A percentile compares a stretch with the other conserved stretches of the same genome.
phyloP scores from a whole-genome alignment of 1,140 invertebrate species.

The Hypothenemus hampei region DNA sequence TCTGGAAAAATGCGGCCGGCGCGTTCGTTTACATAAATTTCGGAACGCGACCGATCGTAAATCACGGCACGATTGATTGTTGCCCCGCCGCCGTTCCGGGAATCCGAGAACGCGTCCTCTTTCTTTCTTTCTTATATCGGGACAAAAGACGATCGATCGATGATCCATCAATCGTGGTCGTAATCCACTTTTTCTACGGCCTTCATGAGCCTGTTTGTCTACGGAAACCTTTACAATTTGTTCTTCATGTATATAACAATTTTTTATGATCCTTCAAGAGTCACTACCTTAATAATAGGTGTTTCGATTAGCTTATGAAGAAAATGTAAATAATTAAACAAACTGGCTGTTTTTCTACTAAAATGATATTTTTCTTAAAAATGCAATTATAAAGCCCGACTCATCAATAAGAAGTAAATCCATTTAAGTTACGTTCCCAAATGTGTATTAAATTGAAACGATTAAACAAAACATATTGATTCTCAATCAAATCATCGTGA shows the following conservation, averaged over 20 bases:
- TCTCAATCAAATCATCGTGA: not conserved
- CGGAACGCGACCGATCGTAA: constrained; percentile 1
- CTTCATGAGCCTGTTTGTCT: not conserved
- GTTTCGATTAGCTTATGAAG: too few species aligned
- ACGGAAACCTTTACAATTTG: not conserved
- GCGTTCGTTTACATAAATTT: constrained; percentile 14
- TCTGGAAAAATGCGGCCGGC: not conserved
- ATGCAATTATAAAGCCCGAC: too few species aligned
- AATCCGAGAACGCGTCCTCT: constrained; percentile 1
- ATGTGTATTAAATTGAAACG: not conserved
- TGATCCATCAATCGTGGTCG: not conserved
- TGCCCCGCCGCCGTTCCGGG: not conserved
- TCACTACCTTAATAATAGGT: too few species aligned
- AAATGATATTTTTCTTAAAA: too few species aligned
- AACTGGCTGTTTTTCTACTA: too few species aligned
- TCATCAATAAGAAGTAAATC: not conserved
- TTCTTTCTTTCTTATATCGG: not conserved
- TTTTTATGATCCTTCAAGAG: not conserved
- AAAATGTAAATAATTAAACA: too few species aligned
- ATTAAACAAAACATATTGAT: not conserved
- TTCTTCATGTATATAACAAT: not conserved
- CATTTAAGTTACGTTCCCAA: not conserved
- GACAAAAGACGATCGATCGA: not conserved
- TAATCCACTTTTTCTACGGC: not conserved
- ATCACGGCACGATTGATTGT: constrained; percentile 6